These are phyloP conservation scores for Microctonus aethiopoides DNA, from an alignment of 2,888 invertebrate species.

Conservation along the genomic window DNA sequence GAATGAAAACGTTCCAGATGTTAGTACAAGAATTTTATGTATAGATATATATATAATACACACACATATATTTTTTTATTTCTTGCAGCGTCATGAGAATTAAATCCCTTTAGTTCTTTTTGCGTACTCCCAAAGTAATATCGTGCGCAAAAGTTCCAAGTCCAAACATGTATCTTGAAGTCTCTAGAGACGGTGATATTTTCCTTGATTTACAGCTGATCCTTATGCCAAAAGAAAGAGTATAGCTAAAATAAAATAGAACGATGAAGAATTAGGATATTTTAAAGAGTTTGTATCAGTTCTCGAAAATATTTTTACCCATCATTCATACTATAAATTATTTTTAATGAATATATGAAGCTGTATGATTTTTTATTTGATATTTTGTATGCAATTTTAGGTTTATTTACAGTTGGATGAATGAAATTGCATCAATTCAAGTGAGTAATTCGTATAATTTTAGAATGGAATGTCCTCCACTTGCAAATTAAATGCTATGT, in stretches of 20 bases:
- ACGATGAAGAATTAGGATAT: background rate
- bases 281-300: background rate
- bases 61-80: no score
- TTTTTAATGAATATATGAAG: background rate
- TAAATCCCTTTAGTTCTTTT: constrained; percentile 28
- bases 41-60: constrained; percentile 6
- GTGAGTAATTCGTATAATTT: background rate
- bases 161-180: constrained; percentile 7
- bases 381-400: background rate
- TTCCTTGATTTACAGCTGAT: constrained; percentile 16
- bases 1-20: constrained; percentile 13
- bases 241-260: background rate
- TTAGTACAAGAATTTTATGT: constrained; percentile 12
- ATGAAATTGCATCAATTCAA: background rate
- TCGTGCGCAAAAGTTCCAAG: constrained; percentile 5
- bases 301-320: background rate
- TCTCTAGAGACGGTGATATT: constrained; percentile 15
- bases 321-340: background rate
- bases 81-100: constrained; percentile 23
- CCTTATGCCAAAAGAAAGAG: background rate
- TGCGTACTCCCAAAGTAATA: constrained; percentile 24
- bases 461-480: background rate
- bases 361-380: background rate
- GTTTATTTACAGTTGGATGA: background rate
- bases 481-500: background rate